These are phyloP conservation scores for Pristiophorus japonicus DNA, from an alignment of 2,113 vertebrate genomes.

Conservation along the genomic window DNA sequence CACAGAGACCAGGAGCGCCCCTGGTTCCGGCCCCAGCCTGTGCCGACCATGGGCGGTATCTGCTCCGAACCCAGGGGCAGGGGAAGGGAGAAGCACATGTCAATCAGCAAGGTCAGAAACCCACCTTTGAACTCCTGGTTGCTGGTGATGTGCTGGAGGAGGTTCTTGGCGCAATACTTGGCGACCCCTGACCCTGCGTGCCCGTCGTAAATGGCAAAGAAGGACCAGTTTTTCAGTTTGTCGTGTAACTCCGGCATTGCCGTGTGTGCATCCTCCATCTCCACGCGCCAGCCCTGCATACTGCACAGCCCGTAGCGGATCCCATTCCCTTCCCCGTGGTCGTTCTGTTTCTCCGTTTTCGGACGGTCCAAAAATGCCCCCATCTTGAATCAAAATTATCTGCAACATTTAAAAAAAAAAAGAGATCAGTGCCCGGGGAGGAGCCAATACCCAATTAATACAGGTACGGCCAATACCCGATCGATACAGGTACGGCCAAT, in stretches of 20 bases:
- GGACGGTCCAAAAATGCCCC: constrained; percentile 33
- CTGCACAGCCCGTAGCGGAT: constrained; percentile 4
- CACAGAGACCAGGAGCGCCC: too few species aligned
- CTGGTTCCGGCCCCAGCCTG: too few species aligned
- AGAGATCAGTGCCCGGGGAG: constrained; percentile 52
- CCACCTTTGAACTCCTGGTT: constrained; percentile 35
- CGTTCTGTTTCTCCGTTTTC: constrained; percentile 26
- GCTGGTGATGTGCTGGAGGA: constrained; percentile 36
- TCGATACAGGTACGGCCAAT: too few species aligned
- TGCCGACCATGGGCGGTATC: background rate
- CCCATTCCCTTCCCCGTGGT: constrained; percentile 20
- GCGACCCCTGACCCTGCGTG: constrained; percentile 31
- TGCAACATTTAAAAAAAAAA: background rate
- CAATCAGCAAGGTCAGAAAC: background rate
- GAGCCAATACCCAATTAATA: constrained; percentile 58
- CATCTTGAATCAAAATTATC: background rate
- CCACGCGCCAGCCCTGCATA: constrained; percentile 38
- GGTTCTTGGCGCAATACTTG: constrained; percentile 29
- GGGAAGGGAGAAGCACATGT: background rate
- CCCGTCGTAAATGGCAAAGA: constrained; percentile 35
- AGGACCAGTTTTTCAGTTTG: constrained; percentile 31
- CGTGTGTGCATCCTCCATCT: constrained; percentile 34
- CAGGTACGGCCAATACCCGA: too few species aligned
- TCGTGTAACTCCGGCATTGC: background rate
- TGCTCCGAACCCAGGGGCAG: background rate